phyloP scores from a whole-genome alignment of 1,140 invertebrate genomes.

The Cardiocondyla obscurior region DNA sequence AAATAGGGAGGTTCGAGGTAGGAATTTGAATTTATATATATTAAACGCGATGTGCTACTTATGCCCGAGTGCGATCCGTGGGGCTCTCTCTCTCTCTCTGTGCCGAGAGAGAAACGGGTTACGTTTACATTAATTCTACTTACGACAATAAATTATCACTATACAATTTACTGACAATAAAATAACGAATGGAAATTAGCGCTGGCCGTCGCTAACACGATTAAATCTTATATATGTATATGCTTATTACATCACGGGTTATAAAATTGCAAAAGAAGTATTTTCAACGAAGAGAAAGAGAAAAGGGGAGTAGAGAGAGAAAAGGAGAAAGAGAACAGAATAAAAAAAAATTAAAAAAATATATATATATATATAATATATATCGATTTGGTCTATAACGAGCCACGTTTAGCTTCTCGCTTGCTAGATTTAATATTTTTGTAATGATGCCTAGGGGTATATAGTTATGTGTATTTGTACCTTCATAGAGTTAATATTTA shows the following conservation, averaged over 20 bases:
- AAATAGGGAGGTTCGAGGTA: background rate
- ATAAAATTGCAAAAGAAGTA: slow-evolving; percentile 59
- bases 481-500: slow-evolving; percentile 56
- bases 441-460: slow-evolving; percentile 81
- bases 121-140: slow-evolving; percentile 59
- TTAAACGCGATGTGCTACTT: background rate
- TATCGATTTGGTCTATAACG: slow-evolving; percentile 25
- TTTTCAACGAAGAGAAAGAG: slow-evolving; percentile 54
- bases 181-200: slow-evolving; percentile 56
- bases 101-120: slow-evolving; percentile 37
- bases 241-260: slow-evolving; percentile 34
- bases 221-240: slow-evolving; percentile 54
- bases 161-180: slow-evolving; percentile 68
- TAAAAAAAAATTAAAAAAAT: slow-evolving; percentile 50
- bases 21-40: slow-evolving; percentile 2
- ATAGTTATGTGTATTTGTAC: slow-evolving; percentile 73
- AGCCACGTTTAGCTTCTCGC: slow-evolving; percentile 78
- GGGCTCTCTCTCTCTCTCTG: no score
- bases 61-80: background rate
- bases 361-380: slow-evolving; percentile 38
- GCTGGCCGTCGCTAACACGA: slow-evolving; percentile 67
- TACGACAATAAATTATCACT: slow-evolving; percentile 68
- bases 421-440: slow-evolving; percentile 85
- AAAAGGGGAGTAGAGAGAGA: background rate
- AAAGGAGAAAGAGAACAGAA: slow-evolving; percentile 18